A percentile compares a stretch with the other conserved stretches of the same genome.
Evolutionary conservation across 30 jellyfish, hydroid and myxozoan genomes (phyloP).

Genomic region (Hydra vulgaris): DNA sequence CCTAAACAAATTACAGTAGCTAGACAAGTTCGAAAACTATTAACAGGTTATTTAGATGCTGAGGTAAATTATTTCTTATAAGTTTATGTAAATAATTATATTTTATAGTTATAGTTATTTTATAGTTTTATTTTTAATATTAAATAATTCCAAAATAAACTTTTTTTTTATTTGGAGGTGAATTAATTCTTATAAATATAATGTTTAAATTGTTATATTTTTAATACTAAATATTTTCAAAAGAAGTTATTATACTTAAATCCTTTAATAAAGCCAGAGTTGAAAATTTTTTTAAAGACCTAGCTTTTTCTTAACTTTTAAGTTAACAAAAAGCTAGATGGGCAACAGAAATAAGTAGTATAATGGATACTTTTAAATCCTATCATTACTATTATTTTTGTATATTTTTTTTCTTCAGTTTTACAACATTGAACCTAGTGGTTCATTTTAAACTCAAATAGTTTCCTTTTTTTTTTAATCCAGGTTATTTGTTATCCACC

Average conservation of each 20-base stretch:
- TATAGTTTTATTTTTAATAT: neutral
- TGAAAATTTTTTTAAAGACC: too few species aligned
- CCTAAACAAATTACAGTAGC: constrained; percentile 72
- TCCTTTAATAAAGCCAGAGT: too few species aligned
- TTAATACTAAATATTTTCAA: too few species aligned
- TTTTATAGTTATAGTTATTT: neutral
- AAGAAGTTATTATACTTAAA: too few species aligned
- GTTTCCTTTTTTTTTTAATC: neutral
- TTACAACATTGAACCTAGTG: neutral
- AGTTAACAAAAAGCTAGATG: too few species aligned
- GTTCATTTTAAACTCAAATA: neutral
- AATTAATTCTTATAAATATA: too few species aligned
- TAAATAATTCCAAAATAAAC: neutral
- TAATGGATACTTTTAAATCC: too few species aligned
- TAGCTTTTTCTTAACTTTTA: too few species aligned
- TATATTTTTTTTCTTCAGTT: neutral
- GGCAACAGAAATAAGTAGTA: too few species aligned
- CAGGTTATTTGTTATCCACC: constrained; percentile 97
- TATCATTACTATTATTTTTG: too few species aligned
- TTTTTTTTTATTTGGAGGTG: too few species aligned
- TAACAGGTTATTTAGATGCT: constrained; percentile 91
- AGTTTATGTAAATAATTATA: neutral
- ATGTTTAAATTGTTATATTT: too few species aligned
- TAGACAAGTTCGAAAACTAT: constrained; percentile 51
- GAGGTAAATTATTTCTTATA: constrained; percentile 35